These are phyloP conservation scores for Entelurus aequoreus DNA, from an alignment of 2,113 vertebrate species.

Conservation along the genomic window DNA sequence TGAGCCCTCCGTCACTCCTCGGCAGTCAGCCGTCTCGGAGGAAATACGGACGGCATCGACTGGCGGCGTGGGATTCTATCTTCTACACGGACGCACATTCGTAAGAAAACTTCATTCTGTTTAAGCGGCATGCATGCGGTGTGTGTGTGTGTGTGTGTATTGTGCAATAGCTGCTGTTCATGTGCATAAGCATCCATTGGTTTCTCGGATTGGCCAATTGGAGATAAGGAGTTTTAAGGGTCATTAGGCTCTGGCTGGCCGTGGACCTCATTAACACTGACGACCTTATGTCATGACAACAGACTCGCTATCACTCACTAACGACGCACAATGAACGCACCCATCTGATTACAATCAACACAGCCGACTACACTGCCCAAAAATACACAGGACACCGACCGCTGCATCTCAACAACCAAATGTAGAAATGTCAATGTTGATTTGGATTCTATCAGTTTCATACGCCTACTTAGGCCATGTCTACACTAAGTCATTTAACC, in stretches of 20 bases:
- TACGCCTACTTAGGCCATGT: too few species aligned
- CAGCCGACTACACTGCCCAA: slow-evolving; percentile 20
- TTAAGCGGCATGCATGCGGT: neutral
- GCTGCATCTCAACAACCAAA: too few species aligned
- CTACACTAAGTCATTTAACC: too few species aligned
- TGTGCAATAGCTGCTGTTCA: slow-evolving; percentile 16
- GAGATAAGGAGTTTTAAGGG: slow-evolving; percentile 55
- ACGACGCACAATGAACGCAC: slow-evolving; percentile 39
- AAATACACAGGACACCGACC: slow-evolving; percentile 12
- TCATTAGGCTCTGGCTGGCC: slow-evolving; percentile 47
- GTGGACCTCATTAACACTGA: slow-evolving; percentile 55
- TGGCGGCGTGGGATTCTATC: slow-evolving; percentile 2
- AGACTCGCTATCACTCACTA: slow-evolving; percentile 44
- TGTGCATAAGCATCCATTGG: slow-evolving; percentile 40
- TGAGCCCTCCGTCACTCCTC: slow-evolving; percentile 53
- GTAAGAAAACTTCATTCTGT: neutral
- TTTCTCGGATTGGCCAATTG: slow-evolving; percentile 32
- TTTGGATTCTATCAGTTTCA: too few species aligned
- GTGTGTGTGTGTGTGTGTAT: slow-evolving; percentile 33
- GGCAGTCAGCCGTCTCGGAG: slow-evolving; percentile 47
- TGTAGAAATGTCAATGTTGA: too few species aligned
- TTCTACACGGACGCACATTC: neutral
- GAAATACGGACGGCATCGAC: slow-evolving; percentile 18
- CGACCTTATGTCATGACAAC: slow-evolving; percentile 54
- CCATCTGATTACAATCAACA: slow-evolving; percentile 40